Evolutionary conservation across 2,888 invertebrate genomes (phyloP).

Genomic region (Adineta ricciae): DNA sequence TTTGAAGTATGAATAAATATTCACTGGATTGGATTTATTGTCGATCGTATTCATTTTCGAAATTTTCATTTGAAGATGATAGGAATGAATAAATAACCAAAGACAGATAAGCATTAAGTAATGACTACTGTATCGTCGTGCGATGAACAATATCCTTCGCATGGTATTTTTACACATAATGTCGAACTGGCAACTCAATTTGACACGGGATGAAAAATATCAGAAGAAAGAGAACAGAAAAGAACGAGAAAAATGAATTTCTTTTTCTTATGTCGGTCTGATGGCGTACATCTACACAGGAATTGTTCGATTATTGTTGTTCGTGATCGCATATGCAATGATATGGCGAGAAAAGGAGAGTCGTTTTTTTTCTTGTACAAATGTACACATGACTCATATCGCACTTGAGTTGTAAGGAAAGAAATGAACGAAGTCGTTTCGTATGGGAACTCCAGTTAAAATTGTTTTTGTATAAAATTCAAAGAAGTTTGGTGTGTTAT

Average conservation of each 20-base stretch:
- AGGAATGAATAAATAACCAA: not conserved
- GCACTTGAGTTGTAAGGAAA: not conserved
- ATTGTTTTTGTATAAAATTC: too few species aligned
- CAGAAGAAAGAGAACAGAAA: not conserved
- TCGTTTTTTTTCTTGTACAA: not conserved
- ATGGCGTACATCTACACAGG: not conserved
- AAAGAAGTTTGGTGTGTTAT: too few species aligned
- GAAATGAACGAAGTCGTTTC: too few species aligned
- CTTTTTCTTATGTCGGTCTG: not conserved
- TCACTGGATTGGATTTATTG: not conserved
- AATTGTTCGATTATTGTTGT: not conserved
- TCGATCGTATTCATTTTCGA: not conserved
- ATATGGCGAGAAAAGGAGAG: not conserved
- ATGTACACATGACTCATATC: not conserved
- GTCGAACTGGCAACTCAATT: not conserved
- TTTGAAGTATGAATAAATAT: slow-evolving; percentile 2
- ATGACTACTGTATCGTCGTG: not conserved
- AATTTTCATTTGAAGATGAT: not conserved
- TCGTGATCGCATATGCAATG: not conserved
- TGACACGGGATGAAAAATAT: not conserved
- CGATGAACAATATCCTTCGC: not conserved
- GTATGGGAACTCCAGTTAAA: too few species aligned
- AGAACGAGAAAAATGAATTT: not conserved
- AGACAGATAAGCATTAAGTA: not conserved
- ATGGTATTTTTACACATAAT: not conserved